Evolutionary conservation across 2,113 vertebrate species (phyloP).

Genomic region (Sapajus apella): DNA sequence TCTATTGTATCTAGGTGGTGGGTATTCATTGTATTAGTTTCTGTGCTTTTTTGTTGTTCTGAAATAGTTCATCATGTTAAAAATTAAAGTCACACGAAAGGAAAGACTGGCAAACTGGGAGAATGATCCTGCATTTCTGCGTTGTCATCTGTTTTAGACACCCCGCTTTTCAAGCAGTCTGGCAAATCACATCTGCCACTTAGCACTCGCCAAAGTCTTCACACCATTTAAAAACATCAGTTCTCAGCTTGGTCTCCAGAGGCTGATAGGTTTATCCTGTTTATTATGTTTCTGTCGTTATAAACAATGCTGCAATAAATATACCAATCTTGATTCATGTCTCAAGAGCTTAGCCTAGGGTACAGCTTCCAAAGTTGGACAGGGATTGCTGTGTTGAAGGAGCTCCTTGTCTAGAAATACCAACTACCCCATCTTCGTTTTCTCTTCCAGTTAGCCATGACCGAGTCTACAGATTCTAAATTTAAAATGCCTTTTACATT

Average conservation of each 20-base stretch:
- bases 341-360: not conserved
- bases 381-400: not conserved
- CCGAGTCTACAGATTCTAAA: accelerated
- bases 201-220: not conserved
- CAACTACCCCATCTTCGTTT: not conserved
- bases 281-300: not conserved
- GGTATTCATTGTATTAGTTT: not conserved
- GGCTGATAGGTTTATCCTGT: not conserved
- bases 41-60: not conserved
- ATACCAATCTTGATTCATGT: not conserved
- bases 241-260: not conserved
- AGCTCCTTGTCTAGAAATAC: not conserved
- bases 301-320: not conserved
- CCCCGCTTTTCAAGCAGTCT: not conserved
- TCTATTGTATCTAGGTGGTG: not conserved
- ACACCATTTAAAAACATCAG: not conserved
- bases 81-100: not conserved
- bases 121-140: not conserved
- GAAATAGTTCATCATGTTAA: not conserved
- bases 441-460: too few relatives aligned
- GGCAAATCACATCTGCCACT: not conserved
- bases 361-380: not conserved
- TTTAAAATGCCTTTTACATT: not conserved
- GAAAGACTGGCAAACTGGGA: not conserved
- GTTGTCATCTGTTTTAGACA: not conserved